A percentile compares a stretch with the other conserved stretches of the same genome.
Evolutionary conservation across 2,113 vertebrate species (phyloP).

Genomic region (Raja brachyura): DNA sequence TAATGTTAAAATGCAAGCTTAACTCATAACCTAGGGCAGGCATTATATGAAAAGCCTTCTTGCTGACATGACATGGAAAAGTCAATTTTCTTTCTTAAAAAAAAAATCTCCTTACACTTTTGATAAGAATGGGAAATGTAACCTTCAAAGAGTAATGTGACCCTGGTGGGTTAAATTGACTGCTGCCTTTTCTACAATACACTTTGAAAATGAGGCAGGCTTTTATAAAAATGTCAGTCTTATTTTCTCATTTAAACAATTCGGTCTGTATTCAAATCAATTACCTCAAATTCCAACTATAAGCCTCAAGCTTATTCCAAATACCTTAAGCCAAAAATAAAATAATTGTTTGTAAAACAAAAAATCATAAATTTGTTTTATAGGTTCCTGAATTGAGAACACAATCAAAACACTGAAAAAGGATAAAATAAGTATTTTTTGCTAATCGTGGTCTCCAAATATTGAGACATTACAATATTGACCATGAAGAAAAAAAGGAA

Average conservation of each 20-base stretch:
- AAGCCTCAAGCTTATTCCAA: no score
- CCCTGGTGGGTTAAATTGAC: background rate
- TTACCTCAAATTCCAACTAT: background rate
- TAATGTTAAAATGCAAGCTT: background rate
- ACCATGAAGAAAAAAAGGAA: background rate
- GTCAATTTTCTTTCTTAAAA: background rate
- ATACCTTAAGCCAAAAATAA: conserved; percentile 16
- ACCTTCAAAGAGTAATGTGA: background rate
- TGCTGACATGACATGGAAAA: background rate
- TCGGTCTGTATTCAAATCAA: background rate
- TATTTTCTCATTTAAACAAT: background rate
- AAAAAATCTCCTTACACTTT: background rate
- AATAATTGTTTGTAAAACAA: background rate
- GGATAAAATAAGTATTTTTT: background rate
- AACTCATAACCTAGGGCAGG: background rate
- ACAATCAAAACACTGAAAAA: background rate
- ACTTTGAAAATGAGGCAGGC: background rate
- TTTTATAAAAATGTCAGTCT: background rate
- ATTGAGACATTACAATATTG: conserved; percentile 11
- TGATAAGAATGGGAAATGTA: background rate
- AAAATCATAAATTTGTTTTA: background rate
- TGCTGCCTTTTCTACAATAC: background rate
- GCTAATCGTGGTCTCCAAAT: background rate
- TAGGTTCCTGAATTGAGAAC: background rate
- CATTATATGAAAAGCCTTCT: background rate